Evolutionary conservation across 2,888 invertebrate genomes (phyloP).

Genomic region (Leucophenga montana): DNA sequence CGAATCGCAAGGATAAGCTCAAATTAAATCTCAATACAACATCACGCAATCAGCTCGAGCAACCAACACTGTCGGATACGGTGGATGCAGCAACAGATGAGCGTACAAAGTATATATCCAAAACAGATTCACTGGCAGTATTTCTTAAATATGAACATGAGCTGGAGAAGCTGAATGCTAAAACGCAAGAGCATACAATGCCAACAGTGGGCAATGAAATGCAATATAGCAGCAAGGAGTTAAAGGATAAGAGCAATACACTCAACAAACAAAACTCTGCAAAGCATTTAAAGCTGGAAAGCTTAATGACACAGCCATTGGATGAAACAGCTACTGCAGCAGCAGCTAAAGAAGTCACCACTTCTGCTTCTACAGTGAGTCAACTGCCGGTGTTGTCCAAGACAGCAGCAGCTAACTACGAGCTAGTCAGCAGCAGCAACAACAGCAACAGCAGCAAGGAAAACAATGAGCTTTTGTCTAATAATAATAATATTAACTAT

Average conservation of each 20-base stretch:
- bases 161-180: conserved; percentile 61
- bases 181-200: conserved; percentile 44
- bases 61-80: conserved; percentile 29
- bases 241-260: conserved; percentile 72
- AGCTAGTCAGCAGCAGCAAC: conserved; percentile 15
- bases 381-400: conserved; percentile 48
- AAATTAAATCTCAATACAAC: conserved; percentile 50
- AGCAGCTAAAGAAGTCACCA: conserved; percentile 17
- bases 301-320: conserved; percentile 32
- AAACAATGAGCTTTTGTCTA: conserved; percentile 44
- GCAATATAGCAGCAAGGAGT: conserved; percentile 60
- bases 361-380: conserved; percentile 24
- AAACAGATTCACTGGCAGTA: conserved; percentile 72
- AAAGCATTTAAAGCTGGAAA: conserved; percentile 56
- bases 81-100: conserved; percentile 16
- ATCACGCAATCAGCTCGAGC: conserved; percentile 16
- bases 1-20: conserved; percentile 66
- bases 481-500: conserved; percentile 31
- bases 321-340: background rate
- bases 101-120: conserved; percentile 57
- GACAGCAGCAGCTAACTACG: background rate
- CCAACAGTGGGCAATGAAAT: conserved; percentile 9
- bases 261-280: conserved; percentile 72
- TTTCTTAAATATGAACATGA: conserved; percentile 73
- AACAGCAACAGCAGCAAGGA: conserved; percentile 39